Evolutionary conservation across 2,888 invertebrate genomes (phyloP).

Genomic region (Kryphioiulus occultus): DNA sequence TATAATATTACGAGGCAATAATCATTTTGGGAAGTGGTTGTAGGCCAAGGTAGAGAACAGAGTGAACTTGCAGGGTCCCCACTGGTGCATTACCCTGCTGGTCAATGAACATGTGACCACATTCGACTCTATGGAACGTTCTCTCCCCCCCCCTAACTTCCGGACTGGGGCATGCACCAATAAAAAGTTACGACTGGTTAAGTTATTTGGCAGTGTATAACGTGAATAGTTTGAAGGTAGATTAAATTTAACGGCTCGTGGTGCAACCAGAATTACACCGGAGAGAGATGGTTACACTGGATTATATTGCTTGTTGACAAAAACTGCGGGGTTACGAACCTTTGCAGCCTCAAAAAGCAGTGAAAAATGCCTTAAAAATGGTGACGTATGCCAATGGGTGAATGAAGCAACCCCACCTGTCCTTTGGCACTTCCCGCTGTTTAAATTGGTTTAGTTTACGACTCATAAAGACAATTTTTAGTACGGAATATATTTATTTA

Average conservation of each 20-base stretch:
- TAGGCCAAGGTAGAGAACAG: slow-evolving; percentile 40
- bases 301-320: background rate
- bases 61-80: slow-evolving; percentile 13
- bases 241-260: background rate
- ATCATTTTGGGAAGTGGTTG: slow-evolving; percentile 44
- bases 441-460: slow-evolving; percentile 46
- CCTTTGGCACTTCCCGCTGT: slow-evolving; percentile 40
- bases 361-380: slow-evolving; percentile 12
- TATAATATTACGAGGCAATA: slow-evolving; percentile 50
- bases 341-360: background rate
- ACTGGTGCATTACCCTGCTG: background rate
- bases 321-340: slow-evolving; percentile 6
- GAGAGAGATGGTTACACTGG: background rate
- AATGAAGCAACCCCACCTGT: slow-evolving; percentile 37
- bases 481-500: slow-evolving; percentile 41
- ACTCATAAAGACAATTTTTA: slow-evolving; percentile 46
- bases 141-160: background rate
- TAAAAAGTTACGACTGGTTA: background rate
- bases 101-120: slow-evolving; percentile 7
- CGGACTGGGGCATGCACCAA: background rate
- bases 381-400: slow-evolving; percentile 28
- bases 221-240: background rate
- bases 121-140: background rate
- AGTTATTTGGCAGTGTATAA: background rate
- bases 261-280: background rate